phyloP scores from a whole-genome alignment of 2,797 vertebrate species.

The Jordanella pulchra region DNA sequence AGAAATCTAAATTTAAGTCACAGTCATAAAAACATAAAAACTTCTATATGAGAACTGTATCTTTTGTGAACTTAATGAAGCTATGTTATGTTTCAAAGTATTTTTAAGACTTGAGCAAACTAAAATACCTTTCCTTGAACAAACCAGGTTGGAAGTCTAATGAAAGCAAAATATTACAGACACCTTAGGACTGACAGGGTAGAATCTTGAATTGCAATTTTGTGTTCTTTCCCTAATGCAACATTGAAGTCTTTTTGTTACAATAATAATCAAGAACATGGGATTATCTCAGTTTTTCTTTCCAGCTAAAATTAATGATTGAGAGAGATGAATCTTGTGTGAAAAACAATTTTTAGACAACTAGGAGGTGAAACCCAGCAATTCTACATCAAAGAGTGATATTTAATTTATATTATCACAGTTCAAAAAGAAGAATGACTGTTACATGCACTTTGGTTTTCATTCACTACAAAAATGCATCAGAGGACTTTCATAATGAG shows the following conservation, averaged over 20 bases:
- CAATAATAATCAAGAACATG: constrained; percentile 36
- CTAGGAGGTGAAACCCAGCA: constrained; percentile 33
- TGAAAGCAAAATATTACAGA: too few species aligned
- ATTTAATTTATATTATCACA: constrained; percentile 10
- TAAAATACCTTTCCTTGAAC: neutral
- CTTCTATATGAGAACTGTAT: neutral
- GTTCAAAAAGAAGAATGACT: neutral
- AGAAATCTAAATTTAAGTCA: constrained; percentile 10
- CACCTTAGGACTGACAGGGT: too few species aligned
- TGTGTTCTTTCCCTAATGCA: constrained; percentile 5
- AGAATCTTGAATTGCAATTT: neutral
- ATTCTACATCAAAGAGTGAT: constrained; percentile 28
- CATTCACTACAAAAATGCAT: neutral
- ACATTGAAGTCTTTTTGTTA: constrained; percentile 18
- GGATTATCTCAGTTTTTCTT: constrained; percentile 28
- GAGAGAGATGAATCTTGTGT: constrained; percentile 12
- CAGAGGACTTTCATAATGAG: neutral
- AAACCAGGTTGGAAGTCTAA: neutral
- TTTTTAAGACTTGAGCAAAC: neutral
- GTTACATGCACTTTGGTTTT: constrained; percentile 8
- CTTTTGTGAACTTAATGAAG: neutral
- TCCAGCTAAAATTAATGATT: constrained; percentile 6
- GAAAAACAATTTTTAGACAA: constrained; percentile 34
- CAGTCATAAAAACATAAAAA: neutral
- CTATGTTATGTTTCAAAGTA: neutral